phyloP scores from a whole-genome alignment of 2,113 vertebrate genomes.

The Ceyx margarethae region DNA sequence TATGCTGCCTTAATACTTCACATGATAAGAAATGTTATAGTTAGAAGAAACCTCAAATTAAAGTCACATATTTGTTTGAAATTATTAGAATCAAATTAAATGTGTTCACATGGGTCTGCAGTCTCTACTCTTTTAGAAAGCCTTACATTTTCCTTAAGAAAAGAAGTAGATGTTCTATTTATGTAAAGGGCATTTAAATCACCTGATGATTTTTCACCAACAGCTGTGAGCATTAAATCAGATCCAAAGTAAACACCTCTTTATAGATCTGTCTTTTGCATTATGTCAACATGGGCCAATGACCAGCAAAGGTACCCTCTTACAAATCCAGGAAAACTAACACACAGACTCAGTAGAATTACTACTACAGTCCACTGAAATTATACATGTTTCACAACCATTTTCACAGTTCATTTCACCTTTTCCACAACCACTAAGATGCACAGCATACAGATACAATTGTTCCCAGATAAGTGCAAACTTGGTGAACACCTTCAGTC shows the following conservation, averaged over 20 bases:
- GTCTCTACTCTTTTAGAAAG: background rate
- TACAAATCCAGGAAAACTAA: constrained; percentile 5
- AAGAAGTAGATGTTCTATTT: background rate
- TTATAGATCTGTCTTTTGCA: background rate
- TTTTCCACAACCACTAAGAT: background rate
- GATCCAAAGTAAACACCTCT: constrained; percentile 5
- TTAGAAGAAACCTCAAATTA: constrained; percentile 64
- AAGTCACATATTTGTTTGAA: constrained; percentile 49
- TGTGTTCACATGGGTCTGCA: background rate
- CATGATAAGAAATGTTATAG: constrained; percentile 51
- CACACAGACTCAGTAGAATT: background rate
- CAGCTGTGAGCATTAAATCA: background rate
- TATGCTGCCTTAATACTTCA: constrained; percentile 57
- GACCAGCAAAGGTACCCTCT: constrained; percentile 2
- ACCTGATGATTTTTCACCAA: background rate
- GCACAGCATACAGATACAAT: background rate
- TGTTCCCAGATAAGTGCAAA: background rate
- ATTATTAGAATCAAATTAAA: constrained; percentile 39
- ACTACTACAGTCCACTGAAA: constrained; percentile 16
- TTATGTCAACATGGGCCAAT: background rate
- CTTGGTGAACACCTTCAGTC: background rate
- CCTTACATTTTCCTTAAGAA: background rate
- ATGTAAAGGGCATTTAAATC: background rate
- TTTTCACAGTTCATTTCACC: constrained; percentile 25
- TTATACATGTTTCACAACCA: background rate